phyloP scores from a whole-genome alignment of 1,140 invertebrate genomes.

The Tribolium castaneum region DNA sequence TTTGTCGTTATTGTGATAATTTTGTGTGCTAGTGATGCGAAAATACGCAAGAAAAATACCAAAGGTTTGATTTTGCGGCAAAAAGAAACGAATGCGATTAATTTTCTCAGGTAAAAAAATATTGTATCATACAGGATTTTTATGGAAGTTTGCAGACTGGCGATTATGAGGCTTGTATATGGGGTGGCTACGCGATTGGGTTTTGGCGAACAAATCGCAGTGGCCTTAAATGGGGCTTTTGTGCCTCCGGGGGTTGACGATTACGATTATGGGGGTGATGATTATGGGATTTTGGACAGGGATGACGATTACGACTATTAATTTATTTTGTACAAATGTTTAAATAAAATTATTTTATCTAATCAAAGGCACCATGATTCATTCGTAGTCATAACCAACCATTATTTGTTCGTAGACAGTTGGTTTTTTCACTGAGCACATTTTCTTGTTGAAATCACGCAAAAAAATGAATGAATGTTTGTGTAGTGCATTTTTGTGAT shows the following conservation, averaged over 20 bases:
- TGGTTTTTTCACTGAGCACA: too few relatives aligned
- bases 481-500: too few relatives aligned
- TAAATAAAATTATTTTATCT: neutral
- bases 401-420: neutral
- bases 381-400: neutral
- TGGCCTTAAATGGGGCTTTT: constrained; percentile 64
- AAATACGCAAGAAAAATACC: constrained; percentile 55
- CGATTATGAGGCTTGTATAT: constrained; percentile 64
- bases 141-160: constrained; percentile 54
- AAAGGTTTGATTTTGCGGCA: constrained; percentile 63
- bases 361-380: neutral
- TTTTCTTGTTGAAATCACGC: too few relatives aligned
- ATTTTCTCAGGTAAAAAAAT: constrained; percentile 63
- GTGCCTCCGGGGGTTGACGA: constrained; percentile 65
- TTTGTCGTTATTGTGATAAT: constrained; percentile 11
- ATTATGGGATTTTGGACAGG: constrained; percentile 57
- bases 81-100: constrained; percentile 69
- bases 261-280: constrained; percentile 60
- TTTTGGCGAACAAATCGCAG: constrained; percentile 62
- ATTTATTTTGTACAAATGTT: constrained; percentile 10
- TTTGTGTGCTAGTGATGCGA: constrained; percentile 12
- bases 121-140: neutral
- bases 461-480: too few relatives aligned
- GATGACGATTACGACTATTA: constrained; percentile 58
- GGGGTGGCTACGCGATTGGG: constrained; percentile 63